Percentiles rank a stretch among this genome's conserved stretches.
phyloP scores from a whole-genome alignment of 92 coral and sea anemone genomes.

The Heteractis magnifica region DNA sequence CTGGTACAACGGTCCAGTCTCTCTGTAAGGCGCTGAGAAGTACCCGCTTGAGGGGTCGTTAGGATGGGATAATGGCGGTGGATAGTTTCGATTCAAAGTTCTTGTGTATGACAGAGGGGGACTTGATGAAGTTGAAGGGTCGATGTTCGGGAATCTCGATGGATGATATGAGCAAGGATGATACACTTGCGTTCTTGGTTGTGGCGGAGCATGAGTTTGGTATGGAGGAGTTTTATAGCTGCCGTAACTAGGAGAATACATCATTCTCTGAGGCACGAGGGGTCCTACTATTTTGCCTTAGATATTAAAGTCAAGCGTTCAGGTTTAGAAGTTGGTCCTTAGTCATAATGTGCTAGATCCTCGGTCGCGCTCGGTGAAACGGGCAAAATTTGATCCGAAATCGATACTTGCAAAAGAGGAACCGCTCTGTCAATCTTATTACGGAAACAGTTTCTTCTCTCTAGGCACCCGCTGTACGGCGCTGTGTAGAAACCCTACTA shows the following conservation, averaged over 20 bases:
- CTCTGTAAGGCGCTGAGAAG: constrained; percentile 27
- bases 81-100: constrained; percentile 30
- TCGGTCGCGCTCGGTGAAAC: constrained; percentile 36
- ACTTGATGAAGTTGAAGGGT: constrained; percentile 23
- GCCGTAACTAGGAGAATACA: constrained; percentile 25
- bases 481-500: constrained; percentile 21
- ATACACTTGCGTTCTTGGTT: constrained; percentile 31
- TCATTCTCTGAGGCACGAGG: background rate
- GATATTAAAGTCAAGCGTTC: constrained; percentile 10
- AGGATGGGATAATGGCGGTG: constrained; percentile 68
- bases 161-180: constrained; percentile 39
- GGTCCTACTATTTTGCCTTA: background rate
- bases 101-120: constrained; percentile 21
- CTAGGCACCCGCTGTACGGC: constrained; percentile 35
- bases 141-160: constrained; percentile 30
- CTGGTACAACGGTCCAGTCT: constrained; percentile 1
- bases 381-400: constrained; percentile 70
- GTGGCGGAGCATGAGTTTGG: constrained; percentile 19
- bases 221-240: constrained; percentile 7
- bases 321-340: constrained; percentile 15
- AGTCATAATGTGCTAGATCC: constrained; percentile 19
- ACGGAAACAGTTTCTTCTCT: constrained; percentile 61
- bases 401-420: constrained; percentile 71
- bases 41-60: constrained; percentile 44
- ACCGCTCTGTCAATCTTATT: constrained; percentile 76